Evolutionary conservation across 2,888 invertebrate species (phyloP), one percentile per base, ranked within the genome.

Genomic region (Agriopis aurantiaria): DNA sequence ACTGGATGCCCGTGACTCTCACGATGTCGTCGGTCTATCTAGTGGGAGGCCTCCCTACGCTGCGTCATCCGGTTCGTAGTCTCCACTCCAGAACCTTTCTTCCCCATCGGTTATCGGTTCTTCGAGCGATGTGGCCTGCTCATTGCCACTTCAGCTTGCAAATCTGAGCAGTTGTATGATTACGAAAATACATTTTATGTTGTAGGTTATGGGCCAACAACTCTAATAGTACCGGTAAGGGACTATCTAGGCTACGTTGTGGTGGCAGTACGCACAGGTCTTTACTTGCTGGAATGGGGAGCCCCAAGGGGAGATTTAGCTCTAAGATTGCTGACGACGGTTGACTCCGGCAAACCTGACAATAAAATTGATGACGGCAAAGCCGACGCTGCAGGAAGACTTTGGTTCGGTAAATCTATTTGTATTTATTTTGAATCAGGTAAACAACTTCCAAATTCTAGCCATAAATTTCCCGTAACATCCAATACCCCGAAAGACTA

Each of bases 351-450:
- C 9, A 68, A 59, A 33, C 69, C 74, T 11, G 64, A 71, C 7
- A 84, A 79, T 56, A 60, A 95, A 57, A 91, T 95, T 75, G 96
- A 96, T 75, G 96, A 96, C 83, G 96, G 93, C 17, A 96, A 96
- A 83, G 95, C 91, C 61, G 96, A 96, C 78, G 82, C 89, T 0
- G 80, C 78, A 23, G 96, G 96, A 43, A 85, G 95, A 61, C 82
- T 96, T 4, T 96, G 95, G 95, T 90, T 91, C 69, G 95, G 95
- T 93, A 79, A 78, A 76, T 57, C 4, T 14, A 45, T 68, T n/a
- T n/a, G 23, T 12, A 8, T 12, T 40, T 41, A 8, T 55, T 40
- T 23, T 33, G 33, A 33, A 5, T 33, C 33, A 33, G 33, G 33
- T 33, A 5, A 33, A 33, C 33, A 33, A 33, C 33, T 1, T 33